These are phyloP conservation scores for Sympetrum striolatum DNA, from an alignment of 2,888 invertebrate species.

Conservation along the genomic window DNA sequence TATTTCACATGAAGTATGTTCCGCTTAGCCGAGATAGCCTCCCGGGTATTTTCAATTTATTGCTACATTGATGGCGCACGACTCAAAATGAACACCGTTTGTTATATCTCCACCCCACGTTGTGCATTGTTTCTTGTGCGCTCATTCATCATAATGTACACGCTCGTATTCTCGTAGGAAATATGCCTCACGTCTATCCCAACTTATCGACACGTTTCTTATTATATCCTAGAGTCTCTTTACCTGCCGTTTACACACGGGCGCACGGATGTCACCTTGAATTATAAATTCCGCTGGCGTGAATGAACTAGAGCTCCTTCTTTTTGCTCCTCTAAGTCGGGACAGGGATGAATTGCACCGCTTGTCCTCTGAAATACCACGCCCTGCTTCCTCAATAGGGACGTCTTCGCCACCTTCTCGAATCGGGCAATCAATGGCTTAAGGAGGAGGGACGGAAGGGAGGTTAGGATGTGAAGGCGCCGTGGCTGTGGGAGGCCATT, in stretches of 20 bases:
- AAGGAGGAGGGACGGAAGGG: not conserved
- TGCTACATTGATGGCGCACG: not conserved
- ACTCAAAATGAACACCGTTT: not conserved
- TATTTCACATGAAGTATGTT: too few species aligned
- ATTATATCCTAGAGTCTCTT: not conserved
- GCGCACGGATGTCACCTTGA: not conserved
- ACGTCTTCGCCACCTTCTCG: slow-evolving; percentile 15
- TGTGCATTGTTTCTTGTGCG: not conserved
- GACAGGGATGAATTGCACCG: slow-evolving; percentile 23
- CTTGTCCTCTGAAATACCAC: not conserved
- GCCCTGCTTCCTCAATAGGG: not conserved
- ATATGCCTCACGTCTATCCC: not conserved
- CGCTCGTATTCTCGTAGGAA: not conserved
- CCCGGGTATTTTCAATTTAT: not conserved
- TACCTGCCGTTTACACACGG: not conserved
- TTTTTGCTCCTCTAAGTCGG: not conserved
- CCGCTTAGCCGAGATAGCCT: not conserved
- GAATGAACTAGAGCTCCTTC: not conserved
- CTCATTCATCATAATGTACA: not conserved
- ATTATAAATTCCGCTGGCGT: not conserved
- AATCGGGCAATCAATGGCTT: slow-evolving; percentile 34
- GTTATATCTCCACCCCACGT: not conserved
- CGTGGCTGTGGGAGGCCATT: slow-evolving; percentile 31
- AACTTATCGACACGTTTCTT: slow-evolving; percentile 4
- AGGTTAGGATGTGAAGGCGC: not conserved